Evolutionary conservation across 2,888 invertebrate genomes (phyloP).

Genomic region (Biston betularia): DNA sequence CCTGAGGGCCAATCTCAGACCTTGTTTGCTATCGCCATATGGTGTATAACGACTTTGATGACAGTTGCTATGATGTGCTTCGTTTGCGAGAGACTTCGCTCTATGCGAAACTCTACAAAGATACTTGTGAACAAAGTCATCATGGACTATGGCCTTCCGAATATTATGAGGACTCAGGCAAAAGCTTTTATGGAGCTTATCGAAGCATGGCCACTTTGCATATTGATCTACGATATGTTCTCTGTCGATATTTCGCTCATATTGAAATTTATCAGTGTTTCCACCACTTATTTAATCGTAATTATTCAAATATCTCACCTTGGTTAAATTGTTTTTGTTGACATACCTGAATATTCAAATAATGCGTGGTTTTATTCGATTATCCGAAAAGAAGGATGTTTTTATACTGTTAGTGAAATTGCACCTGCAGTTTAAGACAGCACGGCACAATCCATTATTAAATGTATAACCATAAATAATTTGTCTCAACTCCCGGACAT

Average conservation of each 20-base stretch:
- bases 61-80: conserved; percentile 59
- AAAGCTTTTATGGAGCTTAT: conserved; percentile 71
- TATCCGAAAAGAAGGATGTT: too few species aligned
- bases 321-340: conserved; percentile 42
- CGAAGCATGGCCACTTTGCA: conserved; percentile 65
- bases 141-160: conserved; percentile 69
- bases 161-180: conserved; percentile 63
- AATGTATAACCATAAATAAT: too few species aligned
- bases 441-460: too few species aligned
- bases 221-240: conserved; percentile 69
- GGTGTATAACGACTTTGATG: conserved; percentile 59
- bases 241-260: conserved; percentile 69
- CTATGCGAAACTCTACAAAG: conserved; percentile 59
- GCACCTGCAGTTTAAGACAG: too few species aligned
- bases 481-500: too few species aligned
- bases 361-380: too few species aligned
- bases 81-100: conserved; percentile 60
- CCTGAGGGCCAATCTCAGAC: conserved; percentile 47
- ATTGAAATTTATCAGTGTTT: conserved; percentile 71
- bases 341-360: too few species aligned
- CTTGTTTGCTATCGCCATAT: conserved; percentile 55
- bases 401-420: too few species aligned
- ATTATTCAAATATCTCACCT: conserved; percentile 71
- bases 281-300: conserved; percentile 73
- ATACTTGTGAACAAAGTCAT: conserved; percentile 66